Base-by-base conservation (phyloP, 2,113 vertebrate species). In the Mastomys natalensis region DNA sequence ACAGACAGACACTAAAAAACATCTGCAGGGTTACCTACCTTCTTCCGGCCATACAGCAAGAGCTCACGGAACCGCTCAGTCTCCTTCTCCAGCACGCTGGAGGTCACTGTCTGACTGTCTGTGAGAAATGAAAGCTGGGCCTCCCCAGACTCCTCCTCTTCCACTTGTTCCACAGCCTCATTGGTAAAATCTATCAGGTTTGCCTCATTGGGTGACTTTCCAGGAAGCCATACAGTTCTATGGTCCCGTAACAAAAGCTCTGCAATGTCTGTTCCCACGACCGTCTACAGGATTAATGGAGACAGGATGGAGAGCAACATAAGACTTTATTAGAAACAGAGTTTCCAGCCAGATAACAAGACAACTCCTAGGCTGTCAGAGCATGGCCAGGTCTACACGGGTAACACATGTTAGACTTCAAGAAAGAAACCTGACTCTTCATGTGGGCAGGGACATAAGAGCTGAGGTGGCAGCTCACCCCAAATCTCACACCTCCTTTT, bases 181-280 rank as follows among this genome's bases (percentile, higher is more conserved):
- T 99, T 99, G 94, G 98, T 99, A 92, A 99, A 99, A 97, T 99
- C 99, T 6, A 99, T 99, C 96, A 99, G 95, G 97, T 99, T 99
- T 37, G 99, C 99, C 94, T 99, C 99, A 4, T 99, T 99, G 60
- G 99, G 99, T 0, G 99, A 99, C 97, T 99, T 99, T 45, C 99
- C 99, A 0, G 99, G 99, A 64, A 99, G 99, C 99, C 99, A 99
- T 64, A 99, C 99, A 0, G 99, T 99, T 85, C 98, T 99, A 95
- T 99, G 99, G 97, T 99, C 99, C 96, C 99, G 99, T 70, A 99
- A 97, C 97, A 99, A 40, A 37, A 99, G 99, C 94, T 99, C 99
- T 0, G 99, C 99, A 0, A 99, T 99, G 97, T 99, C 99, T 4
- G 99, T 99, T 60, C 99, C 99, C 60, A 99, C 99, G 68, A 99